Base-by-base conservation (phyloP, 2,797 vertebrate genomes). In the Agapornis canus region DNA sequence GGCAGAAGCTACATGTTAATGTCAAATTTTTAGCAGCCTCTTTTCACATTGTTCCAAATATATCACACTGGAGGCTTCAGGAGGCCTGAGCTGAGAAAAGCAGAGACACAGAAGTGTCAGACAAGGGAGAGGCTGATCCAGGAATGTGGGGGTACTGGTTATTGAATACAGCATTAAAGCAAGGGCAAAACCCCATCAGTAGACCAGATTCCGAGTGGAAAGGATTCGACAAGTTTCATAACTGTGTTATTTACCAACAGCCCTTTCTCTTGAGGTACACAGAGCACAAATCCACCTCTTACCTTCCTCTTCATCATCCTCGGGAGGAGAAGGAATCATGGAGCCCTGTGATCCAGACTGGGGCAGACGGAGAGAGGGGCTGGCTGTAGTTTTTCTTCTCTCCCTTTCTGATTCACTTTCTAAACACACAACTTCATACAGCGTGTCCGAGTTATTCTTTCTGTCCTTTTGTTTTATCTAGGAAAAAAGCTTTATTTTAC, bases 241-340 rank as follows among this genome's bases (percentile, higher is more conserved):
- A 77, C 31, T 35, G 5, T 4, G 11, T 56, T 83, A 70, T 82
- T 73, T 48, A 69, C n/a, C 8, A 2, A 13, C 5, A 31, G 61
- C 25, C 42, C 59, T 40, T 37, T n/a, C 52, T 29, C 13, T 54
- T 5, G 0, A 83, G 32, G 21, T 13, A n/a, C 21, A 68, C 57
- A 76, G 76, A 82, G 80, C 54, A 26, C 4, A 73, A 81, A 52
- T 12, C 81, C 57, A 43, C 9, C 56, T 32, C 95, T 98, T 94
- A 99, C 99, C 99, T 99, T 99, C 99, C 87, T 99, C 99, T 92
- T 99, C 99, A 37, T 99, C 99, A 70, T 99, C 99, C 92, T 99
- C 99, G 0, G 99, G 99, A 37, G 99, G 99, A 25, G 99, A 99
- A 11, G 99, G 98, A 87, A 98, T 99, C 97, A 98, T 98, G 14